phyloP scores from a whole-genome alignment of 2,113 vertebrate genomes.

The Hippopotamus amphibius region DNA sequence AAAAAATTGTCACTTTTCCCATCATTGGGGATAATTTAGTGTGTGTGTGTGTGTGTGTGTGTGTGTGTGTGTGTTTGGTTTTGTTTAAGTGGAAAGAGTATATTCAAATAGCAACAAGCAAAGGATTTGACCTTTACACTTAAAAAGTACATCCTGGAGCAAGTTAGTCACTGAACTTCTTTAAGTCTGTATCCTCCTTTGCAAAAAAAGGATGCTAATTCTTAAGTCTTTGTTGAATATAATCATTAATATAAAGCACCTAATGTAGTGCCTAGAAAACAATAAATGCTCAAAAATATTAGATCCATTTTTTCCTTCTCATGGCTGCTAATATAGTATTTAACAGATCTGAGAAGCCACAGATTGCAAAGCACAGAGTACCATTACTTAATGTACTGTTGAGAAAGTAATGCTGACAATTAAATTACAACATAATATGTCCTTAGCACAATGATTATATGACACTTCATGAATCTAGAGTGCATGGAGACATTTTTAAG shows the following conservation, averaged over 20 bases:
- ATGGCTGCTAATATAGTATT: not conserved
- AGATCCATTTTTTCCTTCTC: not conserved
- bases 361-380: not conserved
- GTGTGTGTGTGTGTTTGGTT: not conserved
- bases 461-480: not conserved
- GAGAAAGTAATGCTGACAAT: conserved; percentile 18
- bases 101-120: not conserved
- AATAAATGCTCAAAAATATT: not conserved
- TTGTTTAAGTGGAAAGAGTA: not conserved
- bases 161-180: not conserved
- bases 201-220: not conserved
- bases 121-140: not conserved
- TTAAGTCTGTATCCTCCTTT: not conserved
- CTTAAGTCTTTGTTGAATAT: not conserved
- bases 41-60: not conserved
- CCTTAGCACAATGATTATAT: not conserved
- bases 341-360: not conserved
- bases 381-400: not conserved
- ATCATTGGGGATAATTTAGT: not conserved
- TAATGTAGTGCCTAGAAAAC: not conserved
- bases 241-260: not conserved
- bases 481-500: not conserved
- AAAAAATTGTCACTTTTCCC: not conserved
- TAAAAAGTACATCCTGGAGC: not conserved
- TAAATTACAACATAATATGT: not conserved